Evolutionary conservation across 2,113 vertebrate species (phyloP).

Genomic region (Elachura formosa): DNA sequence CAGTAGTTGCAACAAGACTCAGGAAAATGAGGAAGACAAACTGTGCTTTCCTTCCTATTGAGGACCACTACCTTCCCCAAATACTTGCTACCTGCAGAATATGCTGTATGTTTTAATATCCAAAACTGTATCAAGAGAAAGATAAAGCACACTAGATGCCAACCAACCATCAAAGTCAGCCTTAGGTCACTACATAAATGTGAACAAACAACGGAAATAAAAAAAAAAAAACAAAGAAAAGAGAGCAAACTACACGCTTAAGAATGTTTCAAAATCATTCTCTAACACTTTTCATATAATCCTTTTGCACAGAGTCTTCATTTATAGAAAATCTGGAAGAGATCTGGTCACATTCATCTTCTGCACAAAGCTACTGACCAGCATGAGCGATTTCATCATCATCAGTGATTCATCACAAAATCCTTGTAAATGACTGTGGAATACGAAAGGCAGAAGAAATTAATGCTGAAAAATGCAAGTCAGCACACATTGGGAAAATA

Average conservation of each 20-base stretch:
- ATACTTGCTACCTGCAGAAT: not conserved
- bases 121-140: not conserved
- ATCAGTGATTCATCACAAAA: not conserved
- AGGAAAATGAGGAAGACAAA: not conserved
- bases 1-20: not conserved
- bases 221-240: rapidly evolving
- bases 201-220: not conserved
- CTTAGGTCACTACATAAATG: not conserved
- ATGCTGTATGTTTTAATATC: not conserved
- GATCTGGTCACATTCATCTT: not conserved
- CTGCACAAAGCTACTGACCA: not conserved
- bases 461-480: not conserved
- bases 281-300: not conserved
- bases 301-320: not conserved
- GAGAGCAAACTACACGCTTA: not conserved
- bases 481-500: not conserved
- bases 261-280: not conserved
- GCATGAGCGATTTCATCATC: not conserved
- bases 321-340: not conserved
- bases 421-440: not conserved
- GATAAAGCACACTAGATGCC: not conserved
- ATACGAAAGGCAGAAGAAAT: not conserved
- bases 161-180: not conserved
- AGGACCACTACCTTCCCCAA: not conserved
- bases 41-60: not conserved